phyloP scores from a whole-genome alignment of 1,140 invertebrate genomes.

The Adoxophyes honmai region DNA sequence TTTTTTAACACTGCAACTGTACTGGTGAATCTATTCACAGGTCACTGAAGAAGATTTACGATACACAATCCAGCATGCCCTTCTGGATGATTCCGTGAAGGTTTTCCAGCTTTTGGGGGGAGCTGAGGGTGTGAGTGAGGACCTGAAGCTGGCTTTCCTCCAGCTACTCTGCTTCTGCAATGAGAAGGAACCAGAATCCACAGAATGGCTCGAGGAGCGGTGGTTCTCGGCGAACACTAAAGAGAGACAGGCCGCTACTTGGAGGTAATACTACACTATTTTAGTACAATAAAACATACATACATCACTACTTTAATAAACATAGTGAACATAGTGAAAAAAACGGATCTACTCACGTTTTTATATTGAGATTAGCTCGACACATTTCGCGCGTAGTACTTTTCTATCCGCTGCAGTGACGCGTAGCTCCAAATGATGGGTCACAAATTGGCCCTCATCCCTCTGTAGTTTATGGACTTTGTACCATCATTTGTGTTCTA shows the following conservation, averaged over 20 bases:
- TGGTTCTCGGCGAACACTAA: conserved; percentile 81
- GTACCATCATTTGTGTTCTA: conserved; percentile 18
- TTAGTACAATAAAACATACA: conserved; percentile 6
- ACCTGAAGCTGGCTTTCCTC: conserved; percentile 84
- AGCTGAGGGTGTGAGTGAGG: conserved; percentile 77
- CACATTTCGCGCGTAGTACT: too few relatives aligned
- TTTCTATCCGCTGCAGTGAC: too few relatives aligned
- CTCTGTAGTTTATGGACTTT: too few relatives aligned
- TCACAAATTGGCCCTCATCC: too few relatives aligned
- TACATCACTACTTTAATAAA: too few relatives aligned
- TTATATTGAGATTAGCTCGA: too few relatives aligned
- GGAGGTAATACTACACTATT: conserved; percentile 80
- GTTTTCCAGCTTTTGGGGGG: conserved; percentile 86
- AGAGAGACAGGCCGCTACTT: conserved; percentile 81
- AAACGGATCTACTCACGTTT: too few relatives aligned
- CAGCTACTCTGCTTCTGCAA: conserved; percentile 92
- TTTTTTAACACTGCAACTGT: too few relatives aligned
- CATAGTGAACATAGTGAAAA: too few relatives aligned
- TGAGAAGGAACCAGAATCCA: conserved; percentile 79
- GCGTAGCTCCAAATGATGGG: too few relatives aligned
- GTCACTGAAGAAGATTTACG: conserved; percentile 81
- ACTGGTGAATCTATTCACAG: conserved; percentile 27
- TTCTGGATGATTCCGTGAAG: conserved; percentile 83
- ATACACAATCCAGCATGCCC: conserved; percentile 81
- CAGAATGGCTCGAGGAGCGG: conserved; percentile 86